Conservation (phyloP, 2,888 invertebrate genomes). For the Temnothorax ravouxi region DNA sequence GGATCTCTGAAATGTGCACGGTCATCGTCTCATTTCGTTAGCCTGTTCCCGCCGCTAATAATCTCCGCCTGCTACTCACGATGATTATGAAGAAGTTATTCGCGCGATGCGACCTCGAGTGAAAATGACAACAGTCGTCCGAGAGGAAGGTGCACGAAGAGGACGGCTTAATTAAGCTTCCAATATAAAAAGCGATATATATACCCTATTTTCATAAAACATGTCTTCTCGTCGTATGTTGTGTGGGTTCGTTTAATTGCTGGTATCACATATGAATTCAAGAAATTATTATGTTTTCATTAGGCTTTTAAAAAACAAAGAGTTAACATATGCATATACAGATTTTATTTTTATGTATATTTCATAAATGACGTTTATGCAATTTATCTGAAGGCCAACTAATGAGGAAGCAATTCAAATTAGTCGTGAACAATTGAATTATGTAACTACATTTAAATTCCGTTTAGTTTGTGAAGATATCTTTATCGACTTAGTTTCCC, state of each 20-base stretch:
- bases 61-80: conserved; percentile 45
- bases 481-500: not conserved
- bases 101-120: conserved; percentile 10
- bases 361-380: not conserved
- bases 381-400: not conserved
- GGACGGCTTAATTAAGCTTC: not conserved
- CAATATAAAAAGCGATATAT: conserved; percentile 4
- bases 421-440: not conserved
- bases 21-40: conserved; percentile 64
- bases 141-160: not conserved
- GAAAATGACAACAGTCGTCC: conserved; percentile 35
- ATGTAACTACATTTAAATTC: conserved; percentile 6
- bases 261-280: not conserved
- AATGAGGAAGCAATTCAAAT: not conserved
- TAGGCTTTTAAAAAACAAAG: not conserved
- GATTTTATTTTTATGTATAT: not conserved
- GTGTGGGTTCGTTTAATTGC: not conserved
- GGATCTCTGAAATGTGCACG: conserved; percentile 14
- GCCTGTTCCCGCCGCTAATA: conserved; percentile 46
- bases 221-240: not conserved
- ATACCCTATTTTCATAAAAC: not conserved
- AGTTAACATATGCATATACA: not conserved
- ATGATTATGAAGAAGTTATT: conserved; percentile 44
- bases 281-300: not conserved
- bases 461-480: not conserved